Evolutionary conservation across 2,888 invertebrate species (phyloP), one percentile per base, ranked within the genome.

Genomic region (Stenchaetothrips biformis): DNA sequence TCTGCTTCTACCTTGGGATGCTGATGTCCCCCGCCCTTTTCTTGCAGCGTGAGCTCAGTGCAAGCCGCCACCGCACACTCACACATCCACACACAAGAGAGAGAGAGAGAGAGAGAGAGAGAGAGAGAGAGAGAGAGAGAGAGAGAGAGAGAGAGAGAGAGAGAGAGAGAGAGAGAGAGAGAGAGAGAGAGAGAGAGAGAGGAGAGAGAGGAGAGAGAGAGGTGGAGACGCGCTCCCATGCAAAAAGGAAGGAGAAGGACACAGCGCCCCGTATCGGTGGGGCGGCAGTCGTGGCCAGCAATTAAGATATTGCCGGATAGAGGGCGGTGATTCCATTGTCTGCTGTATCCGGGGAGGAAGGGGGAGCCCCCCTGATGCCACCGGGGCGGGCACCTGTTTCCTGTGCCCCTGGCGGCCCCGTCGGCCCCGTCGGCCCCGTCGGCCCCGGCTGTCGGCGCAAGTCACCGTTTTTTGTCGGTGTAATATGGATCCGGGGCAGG

Each of bases 111-210:
- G 49, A 11, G 49, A 49, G 49, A 49, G 49, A 18, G 62, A 62
- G 13, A 62, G 62, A 62, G 62, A 62, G 62, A 62, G 62, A 62
- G 62, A 62, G 62, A 62, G 62, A n/a, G 62, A 62, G 62, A 62
- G 62, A n/a, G 62, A 62, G 62, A 62, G 62, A 62, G 62, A 62
- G 62, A 62, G 62, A 62, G 62, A 62, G 62, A 62, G n/a, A 62
- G 62, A 62, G 62, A 62, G 11, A 62, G n/a, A 62, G 11, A 62
- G 62, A 62, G 7, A 11, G 62, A 62, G 11, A 62, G 62, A 62
- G n/a, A 62, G n/a, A 62, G 62, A 62, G 62, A 6, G 62, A 62
- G 62, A 9, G 62, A n/a, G 62, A 62, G n/a, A 7, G 2, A 62
- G 21, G 62, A n/a, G n/a, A 9, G 67, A 62, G 62, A 9, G 62